Conservation (phyloP, 2,888 invertebrate genomes). For the Diogma glabrata region DNA sequence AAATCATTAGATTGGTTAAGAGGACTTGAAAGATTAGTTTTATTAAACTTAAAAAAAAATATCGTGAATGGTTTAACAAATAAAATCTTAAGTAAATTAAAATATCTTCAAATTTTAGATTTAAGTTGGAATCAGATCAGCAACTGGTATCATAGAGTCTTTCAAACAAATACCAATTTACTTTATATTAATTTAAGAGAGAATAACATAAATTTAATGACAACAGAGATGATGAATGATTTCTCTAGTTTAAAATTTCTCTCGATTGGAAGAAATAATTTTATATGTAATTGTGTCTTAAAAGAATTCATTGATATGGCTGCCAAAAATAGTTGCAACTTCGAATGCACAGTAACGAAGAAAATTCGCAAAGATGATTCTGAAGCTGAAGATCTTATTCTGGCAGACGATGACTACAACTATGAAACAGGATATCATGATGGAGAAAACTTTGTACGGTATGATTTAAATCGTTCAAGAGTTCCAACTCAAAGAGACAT, state of each 20-base stretch:
- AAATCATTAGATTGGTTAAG: slow-evolving; percentile 33
- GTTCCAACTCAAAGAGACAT: too few species aligned
- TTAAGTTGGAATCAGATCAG: slow-evolving; percentile 42
- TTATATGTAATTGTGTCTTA: slow-evolving; percentile 46
- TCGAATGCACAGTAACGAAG: slow-evolving; percentile 9
- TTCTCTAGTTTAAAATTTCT: slow-evolving; percentile 38
- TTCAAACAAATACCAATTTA: slow-evolving; percentile 34
- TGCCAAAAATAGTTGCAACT: slow-evolving; percentile 21
- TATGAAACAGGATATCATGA: neutral
- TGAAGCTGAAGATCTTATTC: too few species aligned
- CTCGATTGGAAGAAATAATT: slow-evolving; percentile 43
- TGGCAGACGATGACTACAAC: neutral
- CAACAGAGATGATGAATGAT: slow-evolving; percentile 44
- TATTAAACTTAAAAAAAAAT: slow-evolving; percentile 41
- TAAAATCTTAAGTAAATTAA: slow-evolving; percentile 29
- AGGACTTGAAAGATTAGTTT: slow-evolving; percentile 35
- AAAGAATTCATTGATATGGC: slow-evolving; percentile 40
- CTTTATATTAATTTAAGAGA: slow-evolving; percentile 37
- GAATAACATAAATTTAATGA: slow-evolving; percentile 46
- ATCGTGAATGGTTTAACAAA: slow-evolving; percentile 36
- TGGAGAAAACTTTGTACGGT: too few species aligned
- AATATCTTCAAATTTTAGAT: slow-evolving; percentile 38
- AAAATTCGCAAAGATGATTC: neutral
- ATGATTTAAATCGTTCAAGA: too few species aligned
- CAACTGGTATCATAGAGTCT: slow-evolving; percentile 42